These are phyloP conservation scores for Sebastes dallii DNA, from an alignment of 2,797 vertebrate genomes.

Conservation along the genomic window DNA sequence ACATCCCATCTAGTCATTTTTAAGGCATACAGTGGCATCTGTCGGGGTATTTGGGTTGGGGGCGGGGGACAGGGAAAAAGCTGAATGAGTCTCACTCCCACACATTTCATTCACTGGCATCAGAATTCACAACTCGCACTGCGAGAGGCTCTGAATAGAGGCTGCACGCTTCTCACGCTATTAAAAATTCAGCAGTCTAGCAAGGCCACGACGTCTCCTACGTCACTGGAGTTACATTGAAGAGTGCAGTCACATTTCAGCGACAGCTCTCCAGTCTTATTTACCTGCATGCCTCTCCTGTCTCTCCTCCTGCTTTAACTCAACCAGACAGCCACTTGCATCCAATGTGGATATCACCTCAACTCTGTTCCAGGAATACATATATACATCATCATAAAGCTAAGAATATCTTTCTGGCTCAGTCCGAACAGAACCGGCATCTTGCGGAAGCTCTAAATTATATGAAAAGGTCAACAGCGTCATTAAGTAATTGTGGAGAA, in stretches of 20 bases:
- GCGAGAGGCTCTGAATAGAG: slow-evolving; percentile 77
- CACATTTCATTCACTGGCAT: slow-evolving; percentile 85
- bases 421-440: slow-evolving; percentile 11
- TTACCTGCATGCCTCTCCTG: slow-evolving; percentile 68
- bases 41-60: slow-evolving; percentile 65
- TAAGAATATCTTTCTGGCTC: slow-evolving; percentile 21
- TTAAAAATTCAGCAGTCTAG: slow-evolving; percentile 88
- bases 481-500: neutral
- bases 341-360: slow-evolving; percentile 41
- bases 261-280: slow-evolving; percentile 76
- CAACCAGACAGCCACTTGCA: slow-evolving; percentile 59
- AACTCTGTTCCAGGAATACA: slow-evolving; percentile 37
- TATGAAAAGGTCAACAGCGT: neutral
- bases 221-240: slow-evolving; percentile 83
- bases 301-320: slow-evolving; percentile 54
- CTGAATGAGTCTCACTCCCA: slow-evolving; percentile 85
- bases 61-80: slow-evolving; percentile 68
- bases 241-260: slow-evolving; percentile 82
- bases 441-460: neutral
- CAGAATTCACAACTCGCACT: slow-evolving; percentile 82
- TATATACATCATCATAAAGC: slow-evolving; percentile 25
- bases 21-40: slow-evolving; percentile 68
- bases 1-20: slow-evolving; percentile 34
- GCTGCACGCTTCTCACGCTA: slow-evolving; percentile 77
- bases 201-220: slow-evolving; percentile 81